Evolutionary conservation across 2,888 invertebrate genomes (phyloP), one percentile per base, ranked within the genome.

Genomic region (Frankliniella fusca): DNA sequence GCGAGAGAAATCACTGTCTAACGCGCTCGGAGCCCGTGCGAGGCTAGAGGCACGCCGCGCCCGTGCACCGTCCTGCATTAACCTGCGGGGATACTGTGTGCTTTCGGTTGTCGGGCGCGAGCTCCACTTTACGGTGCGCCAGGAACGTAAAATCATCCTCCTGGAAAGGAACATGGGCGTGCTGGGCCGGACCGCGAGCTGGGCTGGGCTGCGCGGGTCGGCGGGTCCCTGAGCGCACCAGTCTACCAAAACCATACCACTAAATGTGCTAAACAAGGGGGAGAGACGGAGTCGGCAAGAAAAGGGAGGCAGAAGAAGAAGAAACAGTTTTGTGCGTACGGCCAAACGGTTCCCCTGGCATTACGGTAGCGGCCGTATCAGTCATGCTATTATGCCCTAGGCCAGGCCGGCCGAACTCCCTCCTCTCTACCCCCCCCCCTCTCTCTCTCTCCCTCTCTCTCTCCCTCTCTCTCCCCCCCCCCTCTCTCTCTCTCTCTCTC

Each of bases 311-410:
- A 61, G 61, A n/a, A 18, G n/a, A 61, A 61, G 61, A 61, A 61
- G 61, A 61, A n/a, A n/a, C 15, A 61, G 61, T n/a, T 61, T 61
- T 61, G 61, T 61, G 61, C 61, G 61, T 61, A 61, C 61, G 61
- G 61, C 61, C 61, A 61, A 61, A 61, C 61, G 61, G 61, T 61
- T 61, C 61, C 61, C n/a, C 61, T 38, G 61, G 61, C 61, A 61
- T 61, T 61, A 61, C 61, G 61, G 61, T 61, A 61, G 61, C 38
- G 38, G 38, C 61, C 61, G 61, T 61, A 61, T 61, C 61, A 61
- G 61, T 61, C 61, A 61, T 61, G 61, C 61, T 61, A 61, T 61
- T 61, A 61, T 61, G 61, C 61, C 61, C 61, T 61, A 61, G 61
- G 61, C 61, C 61, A n/a, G 54, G 18, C 54, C 54, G 54, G 54